These are phyloP conservation scores for Psix sp. DNA, from an alignment of 1,140 invertebrate species.

Conservation along the genomic window DNA sequence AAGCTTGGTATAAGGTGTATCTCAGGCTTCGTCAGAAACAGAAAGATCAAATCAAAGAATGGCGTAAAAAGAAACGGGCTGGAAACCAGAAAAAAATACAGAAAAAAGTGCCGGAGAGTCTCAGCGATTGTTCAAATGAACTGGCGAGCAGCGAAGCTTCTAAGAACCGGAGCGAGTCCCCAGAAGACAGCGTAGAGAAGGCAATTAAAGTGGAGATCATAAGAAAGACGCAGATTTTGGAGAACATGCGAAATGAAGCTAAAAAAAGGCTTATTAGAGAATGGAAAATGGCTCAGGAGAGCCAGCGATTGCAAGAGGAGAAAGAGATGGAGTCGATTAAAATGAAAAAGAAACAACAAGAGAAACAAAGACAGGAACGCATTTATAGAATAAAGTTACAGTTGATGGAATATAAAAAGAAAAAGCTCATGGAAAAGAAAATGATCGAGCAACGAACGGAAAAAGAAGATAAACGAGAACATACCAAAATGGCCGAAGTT, in stretches of 20 bases:
- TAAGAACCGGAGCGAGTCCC: background rate
- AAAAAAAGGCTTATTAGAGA: slow-evolving; percentile 66
- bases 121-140: too few species aligned
- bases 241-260: slow-evolving; percentile 33
- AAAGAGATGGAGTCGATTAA: slow-evolving; percentile 40
- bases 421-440: slow-evolving; percentile 53
- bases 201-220: slow-evolving; percentile 22
- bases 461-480: slow-evolving; percentile 12
- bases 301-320: slow-evolving; percentile 60
- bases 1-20: slow-evolving; percentile 73
- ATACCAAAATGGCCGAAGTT: slow-evolving; percentile 40
- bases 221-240: slow-evolving; percentile 15
- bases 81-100: slow-evolving; percentile 14
- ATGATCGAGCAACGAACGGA: background rate
- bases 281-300: slow-evolving; percentile 69
- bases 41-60: slow-evolving; percentile 60
- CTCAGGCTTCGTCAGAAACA: slow-evolving; percentile 68
- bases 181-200: slow-evolving; percentile 7
- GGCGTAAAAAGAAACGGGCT: slow-evolving; percentile 62
- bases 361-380: slow-evolving; percentile 52
- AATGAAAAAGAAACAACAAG: slow-evolving; percentile 36
- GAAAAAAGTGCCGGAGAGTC: slow-evolving; percentile 1
- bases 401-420: slow-evolving; percentile 61
- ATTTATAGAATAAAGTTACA: slow-evolving; percentile 54
- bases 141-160: slow-evolving; percentile 13